Evolutionary conservation across 2,797 vertebrate genomes (phyloP).

Genomic region (Pachyuromys duprasi): DNA sequence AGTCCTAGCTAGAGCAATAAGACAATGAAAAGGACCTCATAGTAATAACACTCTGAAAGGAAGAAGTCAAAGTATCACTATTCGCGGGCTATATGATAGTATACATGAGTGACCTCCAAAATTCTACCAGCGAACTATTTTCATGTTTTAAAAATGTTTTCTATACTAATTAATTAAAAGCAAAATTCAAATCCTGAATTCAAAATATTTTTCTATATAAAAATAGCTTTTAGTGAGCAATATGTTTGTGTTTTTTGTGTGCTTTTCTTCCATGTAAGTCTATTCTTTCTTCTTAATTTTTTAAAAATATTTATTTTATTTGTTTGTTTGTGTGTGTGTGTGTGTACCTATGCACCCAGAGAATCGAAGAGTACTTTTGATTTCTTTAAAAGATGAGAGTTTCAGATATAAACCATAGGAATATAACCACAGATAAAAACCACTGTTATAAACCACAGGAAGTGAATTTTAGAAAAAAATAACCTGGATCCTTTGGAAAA

Average conservation of each 20-base stretch:
- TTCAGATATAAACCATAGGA: neutral
- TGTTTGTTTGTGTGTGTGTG: neutral
- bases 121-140: neutral
- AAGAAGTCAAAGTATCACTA: no score
- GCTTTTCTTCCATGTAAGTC: neutral
- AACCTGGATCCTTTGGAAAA: neutral
- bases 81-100: no score
- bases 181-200: neutral
- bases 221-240: neutral
- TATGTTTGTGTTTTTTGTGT: neutral
- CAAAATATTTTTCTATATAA: neutral
- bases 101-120: no score
- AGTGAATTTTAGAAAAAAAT: neutral
- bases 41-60: no score
- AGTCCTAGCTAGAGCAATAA: no score
- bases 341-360: neutral
- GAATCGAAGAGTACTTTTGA: neutral
- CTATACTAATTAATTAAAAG: neutral
- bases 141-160: neutral
- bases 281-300: neutral
- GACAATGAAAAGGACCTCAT: no score
- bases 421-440: neutral
- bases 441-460: neutral
- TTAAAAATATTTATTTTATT: neutral
- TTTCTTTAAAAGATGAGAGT: neutral